Conservation (phyloP, 2,888 invertebrate genomes). For the Drosophila colorata region DNA sequence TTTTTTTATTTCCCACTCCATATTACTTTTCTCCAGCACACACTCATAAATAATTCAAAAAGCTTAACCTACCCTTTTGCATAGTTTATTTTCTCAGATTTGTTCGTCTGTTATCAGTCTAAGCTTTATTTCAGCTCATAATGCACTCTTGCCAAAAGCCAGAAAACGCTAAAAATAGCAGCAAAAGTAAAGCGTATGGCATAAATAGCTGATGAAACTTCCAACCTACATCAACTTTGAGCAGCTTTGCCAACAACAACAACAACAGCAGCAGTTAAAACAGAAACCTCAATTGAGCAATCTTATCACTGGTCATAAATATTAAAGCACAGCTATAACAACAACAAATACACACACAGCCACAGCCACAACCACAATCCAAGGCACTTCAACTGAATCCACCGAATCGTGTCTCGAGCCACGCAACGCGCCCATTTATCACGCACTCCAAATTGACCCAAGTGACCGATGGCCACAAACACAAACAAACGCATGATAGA, state of each 20-base stretch:
- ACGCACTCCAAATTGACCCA: conserved; percentile 74
- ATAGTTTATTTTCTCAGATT: not conserved
- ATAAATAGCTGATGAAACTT: conserved; percentile 67
- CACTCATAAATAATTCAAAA: conserved; percentile 7
- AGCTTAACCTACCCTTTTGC: not conserved
- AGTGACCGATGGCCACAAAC: conserved; percentile 59
- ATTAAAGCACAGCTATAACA: conserved; percentile 45
- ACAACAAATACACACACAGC: conserved; percentile 30
- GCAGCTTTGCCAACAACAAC: conserved; percentile 24
- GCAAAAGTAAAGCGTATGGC: conserved; percentile 7
- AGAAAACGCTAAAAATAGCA: conserved; percentile 33
- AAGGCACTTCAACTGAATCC: conserved; percentile 29
- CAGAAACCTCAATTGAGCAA: conserved; percentile 71
- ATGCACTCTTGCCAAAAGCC: conserved; percentile 26
- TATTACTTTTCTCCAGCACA: too few species aligned
- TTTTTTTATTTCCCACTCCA: not conserved
- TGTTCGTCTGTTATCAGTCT: conserved; percentile 25
- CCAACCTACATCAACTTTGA: conserved; percentile 76
- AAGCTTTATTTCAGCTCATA: conserved; percentile 46
- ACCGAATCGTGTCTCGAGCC: conserved; percentile 56
- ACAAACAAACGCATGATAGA: conserved; percentile 42
- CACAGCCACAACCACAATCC: conserved; percentile 43
- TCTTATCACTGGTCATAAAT: conserved; percentile 78
- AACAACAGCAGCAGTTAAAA: conserved; percentile 12
- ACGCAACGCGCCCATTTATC: conserved; percentile 78